Base-by-base conservation (phyloP, 2,797 vertebrate genomes). In the Amazonetta brasiliensis region DNA sequence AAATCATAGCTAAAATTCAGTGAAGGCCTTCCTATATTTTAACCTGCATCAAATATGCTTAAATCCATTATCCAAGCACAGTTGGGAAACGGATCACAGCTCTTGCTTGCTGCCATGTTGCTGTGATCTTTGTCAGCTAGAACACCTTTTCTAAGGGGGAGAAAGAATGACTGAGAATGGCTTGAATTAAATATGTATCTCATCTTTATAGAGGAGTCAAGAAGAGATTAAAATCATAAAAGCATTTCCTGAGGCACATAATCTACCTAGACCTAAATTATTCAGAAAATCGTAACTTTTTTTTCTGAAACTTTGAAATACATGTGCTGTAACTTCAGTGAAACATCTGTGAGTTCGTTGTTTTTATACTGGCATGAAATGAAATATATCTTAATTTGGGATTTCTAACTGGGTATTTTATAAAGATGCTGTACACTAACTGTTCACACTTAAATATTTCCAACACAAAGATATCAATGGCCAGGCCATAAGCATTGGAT, bases 101-200 rank as follows among this genome's bases (percentile, higher is more conserved):
- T 89, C 75, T 84, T 88, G 21, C 77, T 90, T 30, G 18, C 37
- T 97, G 88, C 50, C 62, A 28, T 77, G 46, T 78, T 92, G 84
- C 52, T 75, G 67, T 84, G 69, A 31, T 39, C 68, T 67, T 87
- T 44, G 66, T 66, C 81, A 84, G 46, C 37, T 30, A 77, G 76
- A 79, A 84, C 69, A 52, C 78, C 75, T 43, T 77, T 84, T 90
- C 31, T 44, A n/a, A 84, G 39, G 50, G 3, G 3, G 87, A 87
- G 71, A 46, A 67, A 69, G 88, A 96, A 91, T 46, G 90, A 69
- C 62, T 67, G 71, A 90, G 79, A 87, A 52, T 55, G 14, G 26
- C 67, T 56, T 62, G 68, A 96, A 92, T 96, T 90, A 96, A 94
- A 59, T 68, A 89, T 66, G 55, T 94, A 6, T 71, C 22, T 94